Evolutionary conservation across 2,888 invertebrate genomes (phyloP).

Genomic region (Heliothis peltigera): DNA sequence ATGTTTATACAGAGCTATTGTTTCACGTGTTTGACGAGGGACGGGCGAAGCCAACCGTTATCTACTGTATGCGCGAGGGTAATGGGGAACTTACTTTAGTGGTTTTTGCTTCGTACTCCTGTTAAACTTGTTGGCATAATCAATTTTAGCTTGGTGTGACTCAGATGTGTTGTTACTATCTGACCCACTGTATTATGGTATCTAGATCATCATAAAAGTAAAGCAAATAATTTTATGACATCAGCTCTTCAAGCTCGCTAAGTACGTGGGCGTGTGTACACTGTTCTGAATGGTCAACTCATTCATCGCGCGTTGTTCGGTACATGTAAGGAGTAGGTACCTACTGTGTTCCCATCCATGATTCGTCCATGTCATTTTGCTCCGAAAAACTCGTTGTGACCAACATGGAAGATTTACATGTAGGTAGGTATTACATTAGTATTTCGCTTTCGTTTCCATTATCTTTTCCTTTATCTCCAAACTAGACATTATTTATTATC

Average conservation of each 20-base stretch:
- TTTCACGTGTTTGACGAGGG: constrained; percentile 64
- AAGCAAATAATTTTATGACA: not conserved
- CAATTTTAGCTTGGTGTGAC: constrained; percentile 20
- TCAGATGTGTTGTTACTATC: too few species aligned
- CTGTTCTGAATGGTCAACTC: not conserved
- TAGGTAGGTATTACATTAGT: not conserved
- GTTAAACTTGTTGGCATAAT: constrained; percentile 14
- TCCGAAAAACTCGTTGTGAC: constrained; percentile 2
- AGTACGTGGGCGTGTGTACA: not conserved
- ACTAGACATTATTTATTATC: constrained; percentile 37
- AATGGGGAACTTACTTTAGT: constrained; percentile 29
- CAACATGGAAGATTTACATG: too few species aligned
- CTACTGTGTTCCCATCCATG: not conserved
- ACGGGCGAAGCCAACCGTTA: constrained; percentile 50
- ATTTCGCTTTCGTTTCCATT: constrained; percentile 9
- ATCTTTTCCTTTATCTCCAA: constrained; percentile 7
- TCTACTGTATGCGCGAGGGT: constrained; percentile 58
- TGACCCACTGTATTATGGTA: too few species aligned
- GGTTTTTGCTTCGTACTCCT: constrained; percentile 46
- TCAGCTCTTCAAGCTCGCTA: too few species aligned
- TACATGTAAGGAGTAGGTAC: not conserved
- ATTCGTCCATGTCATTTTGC: not conserved
- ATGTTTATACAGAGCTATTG: constrained; percentile 62
- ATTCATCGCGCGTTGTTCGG: not conserved
- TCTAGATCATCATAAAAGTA: too few species aligned